A percentile compares a stretch with the other conserved stretches of the same genome.
Evolutionary conservation across 2,888 invertebrate species (phyloP).

Genomic region (Helleia helle): DNA sequence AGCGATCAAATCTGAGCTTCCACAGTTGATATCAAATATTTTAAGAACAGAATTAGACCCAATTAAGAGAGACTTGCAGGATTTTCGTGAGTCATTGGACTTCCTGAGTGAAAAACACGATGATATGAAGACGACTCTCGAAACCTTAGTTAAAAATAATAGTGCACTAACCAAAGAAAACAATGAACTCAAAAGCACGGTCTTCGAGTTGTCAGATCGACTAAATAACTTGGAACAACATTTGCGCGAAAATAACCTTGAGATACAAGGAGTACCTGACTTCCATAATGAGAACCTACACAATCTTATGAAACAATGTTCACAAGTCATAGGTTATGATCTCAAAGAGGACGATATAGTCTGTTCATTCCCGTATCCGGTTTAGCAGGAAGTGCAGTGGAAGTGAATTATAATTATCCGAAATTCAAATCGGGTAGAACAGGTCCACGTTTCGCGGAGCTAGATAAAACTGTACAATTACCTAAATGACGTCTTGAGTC

Average conservation of each 20-base stretch:
- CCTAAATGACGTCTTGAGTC: no score
- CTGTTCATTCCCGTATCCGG: no score
- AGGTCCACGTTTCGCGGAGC: no score
- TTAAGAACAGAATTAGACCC: neutral
- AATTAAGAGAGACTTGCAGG: neutral
- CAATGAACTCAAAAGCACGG: neutral
- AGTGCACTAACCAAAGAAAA: neutral
- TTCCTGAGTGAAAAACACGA: neutral
- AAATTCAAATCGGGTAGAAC: no score
- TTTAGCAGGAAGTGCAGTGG: no score
- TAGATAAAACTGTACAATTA: no score
- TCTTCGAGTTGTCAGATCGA: neutral
- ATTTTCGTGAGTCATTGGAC: slow-evolving; percentile 3
- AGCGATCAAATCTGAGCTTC: neutral
- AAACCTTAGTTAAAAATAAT: neutral
- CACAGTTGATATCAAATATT: neutral
- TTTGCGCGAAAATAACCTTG: slow-evolving; percentile 1
- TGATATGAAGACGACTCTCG: neutral
- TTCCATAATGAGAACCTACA: neutral
- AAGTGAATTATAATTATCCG: no score
- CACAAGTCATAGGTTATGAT: neutral
- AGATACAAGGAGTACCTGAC: neutral
- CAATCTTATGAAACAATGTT: neutral
- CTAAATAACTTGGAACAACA: slow-evolving; percentile 7
- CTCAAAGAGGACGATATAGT: neutral